Conservation (phyloP, 2,113 vertebrate genomes). For the Sterrhoptilus dennistouni region DNA sequence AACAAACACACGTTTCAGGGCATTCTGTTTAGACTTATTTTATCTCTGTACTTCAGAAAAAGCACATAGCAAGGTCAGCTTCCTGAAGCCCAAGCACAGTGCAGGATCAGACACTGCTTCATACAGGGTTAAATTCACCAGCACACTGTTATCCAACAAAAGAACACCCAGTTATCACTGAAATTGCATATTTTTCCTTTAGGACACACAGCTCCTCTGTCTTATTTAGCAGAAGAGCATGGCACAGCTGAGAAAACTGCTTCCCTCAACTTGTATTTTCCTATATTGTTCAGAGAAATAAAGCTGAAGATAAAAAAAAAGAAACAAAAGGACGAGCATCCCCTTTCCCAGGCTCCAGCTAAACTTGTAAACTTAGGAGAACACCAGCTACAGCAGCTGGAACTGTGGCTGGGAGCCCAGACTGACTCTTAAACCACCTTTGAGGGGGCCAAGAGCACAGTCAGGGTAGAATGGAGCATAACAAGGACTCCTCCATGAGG, state of each 20-base stretch:
- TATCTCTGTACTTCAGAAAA: background rate
- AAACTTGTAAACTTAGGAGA: background rate
- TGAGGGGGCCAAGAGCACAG: background rate
- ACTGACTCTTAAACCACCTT: background rate
- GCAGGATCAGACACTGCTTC: background rate
- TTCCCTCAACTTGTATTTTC: background rate
- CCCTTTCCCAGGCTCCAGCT: background rate
- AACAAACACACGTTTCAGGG: background rate
- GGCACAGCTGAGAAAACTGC: background rate
- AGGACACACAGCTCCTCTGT: background rate
- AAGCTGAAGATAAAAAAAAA: background rate
- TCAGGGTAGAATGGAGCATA: fast-evolving
- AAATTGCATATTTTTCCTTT: background rate
- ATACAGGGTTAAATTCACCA: background rate
- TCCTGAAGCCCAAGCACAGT: background rate
- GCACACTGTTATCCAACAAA: background rate
- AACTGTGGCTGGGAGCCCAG: background rate
- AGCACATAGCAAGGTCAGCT: background rate
- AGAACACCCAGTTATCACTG: background rate
- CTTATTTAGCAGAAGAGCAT: background rate
- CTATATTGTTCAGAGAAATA: background rate
- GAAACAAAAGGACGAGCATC: background rate
- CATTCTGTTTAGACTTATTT: background rate
- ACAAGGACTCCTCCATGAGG: background rate
- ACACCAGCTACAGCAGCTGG: background rate